A percentile compares a stretch with the other conserved stretches of the same genome.
Evolutionary conservation across 1,140 invertebrate genomes (phyloP).

Genomic region (Bombus pyrosoma): DNA sequence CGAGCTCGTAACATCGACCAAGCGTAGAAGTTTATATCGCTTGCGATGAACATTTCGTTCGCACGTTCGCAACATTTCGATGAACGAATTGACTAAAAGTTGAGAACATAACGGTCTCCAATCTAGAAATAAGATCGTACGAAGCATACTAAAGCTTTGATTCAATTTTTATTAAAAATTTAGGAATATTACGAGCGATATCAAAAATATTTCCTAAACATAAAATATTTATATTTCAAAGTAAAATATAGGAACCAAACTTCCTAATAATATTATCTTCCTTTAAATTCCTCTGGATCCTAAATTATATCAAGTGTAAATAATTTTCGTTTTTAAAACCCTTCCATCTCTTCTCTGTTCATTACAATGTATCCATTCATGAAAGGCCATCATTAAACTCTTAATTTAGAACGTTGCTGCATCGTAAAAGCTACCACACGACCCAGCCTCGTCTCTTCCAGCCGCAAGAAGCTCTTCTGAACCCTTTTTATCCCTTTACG

Average conservation of each 20-base stretch:
- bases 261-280: too few relatives aligned
- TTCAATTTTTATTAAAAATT: rapidly evolving
- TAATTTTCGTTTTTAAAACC: too few relatives aligned
- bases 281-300: too few relatives aligned
- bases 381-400: neutral
- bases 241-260: too few relatives aligned
- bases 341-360: too few relatives aligned
- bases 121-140: neutral
- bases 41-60: neutral
- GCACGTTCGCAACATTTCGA: neutral
- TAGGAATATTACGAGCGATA: neutral
- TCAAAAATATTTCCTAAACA: too few relatives aligned
- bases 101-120: too few relatives aligned
- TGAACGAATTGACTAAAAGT: neutral
- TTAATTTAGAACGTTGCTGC: neutral
- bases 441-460: neutral
- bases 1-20: neutral
- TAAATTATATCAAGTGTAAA: too few relatives aligned
- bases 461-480: neutral
- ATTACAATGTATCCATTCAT: neutral
- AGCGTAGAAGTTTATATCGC: neutral
- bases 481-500: neutral
- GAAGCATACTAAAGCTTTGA: neutral
- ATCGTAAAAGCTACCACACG: neutral
- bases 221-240: too few relatives aligned